A percentile compares a stretch with the other conserved stretches of the same genome.
Conservation (phyloP, 2,888 invertebrate species). For the Caenorhabditis doughertyi region DNA sequence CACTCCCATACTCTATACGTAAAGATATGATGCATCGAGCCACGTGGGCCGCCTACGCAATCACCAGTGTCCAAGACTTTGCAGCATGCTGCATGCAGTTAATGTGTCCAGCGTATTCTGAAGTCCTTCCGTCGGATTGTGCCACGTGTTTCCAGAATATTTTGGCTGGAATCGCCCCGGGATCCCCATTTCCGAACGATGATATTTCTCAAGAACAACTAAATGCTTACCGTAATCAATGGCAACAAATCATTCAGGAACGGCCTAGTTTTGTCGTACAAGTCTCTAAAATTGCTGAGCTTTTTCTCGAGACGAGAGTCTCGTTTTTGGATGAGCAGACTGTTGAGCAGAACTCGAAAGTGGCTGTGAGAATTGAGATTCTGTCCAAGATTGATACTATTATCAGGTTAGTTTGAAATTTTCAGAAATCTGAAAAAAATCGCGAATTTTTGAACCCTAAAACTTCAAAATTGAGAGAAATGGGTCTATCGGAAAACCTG, state of each 20-base stretch:
- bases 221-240: constrained; percentile 46
- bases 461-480: too few relatives aligned
- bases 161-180: constrained; percentile 24
- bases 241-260: constrained; percentile 61
- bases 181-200: constrained; percentile 52
- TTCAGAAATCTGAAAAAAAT: too few relatives aligned
- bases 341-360: constrained; percentile 40
- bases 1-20: constrained; percentile 59
- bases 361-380: constrained; percentile 39
- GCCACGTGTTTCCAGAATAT: constrained; percentile 21
- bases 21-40: constrained; percentile 65
- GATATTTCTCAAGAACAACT: constrained; percentile 45
- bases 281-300: constrained; percentile 55
- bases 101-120: constrained; percentile 39
- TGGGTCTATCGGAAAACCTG: too few relatives aligned
- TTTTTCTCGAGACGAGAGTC: constrained; percentile 45
- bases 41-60: constrained; percentile 66
- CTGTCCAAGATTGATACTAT: constrained; percentile 30
- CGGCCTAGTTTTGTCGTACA: constrained; percentile 49
- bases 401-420: constrained; percentile 14
- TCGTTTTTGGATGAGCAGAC: constrained; percentile 47
- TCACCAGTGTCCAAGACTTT: constrained; percentile 61
- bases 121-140: constrained; percentile 37
- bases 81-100: constrained; percentile 63
- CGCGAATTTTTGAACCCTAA: too few relatives aligned